Percentiles rank a stretch among this genome's conserved stretches.
These are phyloP conservation scores for Cebidichthys violaceus DNA, from an alignment of 2,113 vertebrate genomes.

Conservation along the genomic window DNA sequence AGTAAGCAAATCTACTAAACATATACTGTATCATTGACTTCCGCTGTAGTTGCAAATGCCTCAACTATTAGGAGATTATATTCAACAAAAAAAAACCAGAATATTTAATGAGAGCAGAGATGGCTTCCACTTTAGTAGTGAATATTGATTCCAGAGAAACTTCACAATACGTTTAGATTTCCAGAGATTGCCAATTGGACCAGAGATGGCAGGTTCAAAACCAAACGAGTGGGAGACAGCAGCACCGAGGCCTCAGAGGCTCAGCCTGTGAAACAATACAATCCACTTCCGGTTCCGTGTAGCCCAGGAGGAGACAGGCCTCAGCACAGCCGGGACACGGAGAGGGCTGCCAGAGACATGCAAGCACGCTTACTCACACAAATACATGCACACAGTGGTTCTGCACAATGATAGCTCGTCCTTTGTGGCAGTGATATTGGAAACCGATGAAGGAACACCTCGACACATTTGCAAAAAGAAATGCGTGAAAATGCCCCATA, in stretches of 20 bases:
- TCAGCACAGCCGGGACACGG: slow-evolving; percentile 34
- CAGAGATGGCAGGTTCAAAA: slow-evolving; percentile 30
- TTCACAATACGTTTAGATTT: slow-evolving; percentile 6
- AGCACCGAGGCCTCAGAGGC: slow-evolving; percentile 39
- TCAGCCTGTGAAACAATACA: slow-evolving; percentile 73
- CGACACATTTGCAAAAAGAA: slow-evolving; percentile 27
- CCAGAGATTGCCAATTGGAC: slow-evolving; percentile 1
- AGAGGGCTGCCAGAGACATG: slow-evolving; percentile 52
- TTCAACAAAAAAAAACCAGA: neutral
- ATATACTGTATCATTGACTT: neutral
- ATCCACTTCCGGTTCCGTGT: slow-evolving; percentile 75
- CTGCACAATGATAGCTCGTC: neutral
- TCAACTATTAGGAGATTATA: neutral
- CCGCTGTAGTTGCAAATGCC: neutral
- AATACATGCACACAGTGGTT: slow-evolving; percentile 2
- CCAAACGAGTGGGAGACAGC: slow-evolving; percentile 55
- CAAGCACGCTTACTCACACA: slow-evolving; percentile 12
- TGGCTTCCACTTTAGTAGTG: neutral
- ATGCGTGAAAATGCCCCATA: slow-evolving; percentile 35
- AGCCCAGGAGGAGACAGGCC: slow-evolving; percentile 62
- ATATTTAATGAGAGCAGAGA: neutral
- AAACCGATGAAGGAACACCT: slow-evolving; percentile 15
- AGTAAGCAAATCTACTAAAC: neutral
- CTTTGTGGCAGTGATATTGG: neutral
- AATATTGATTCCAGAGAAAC: neutral